Conservation (phyloP, 2,113 vertebrate species). For the Gnathonemus echidnorhynchus region DNA sequence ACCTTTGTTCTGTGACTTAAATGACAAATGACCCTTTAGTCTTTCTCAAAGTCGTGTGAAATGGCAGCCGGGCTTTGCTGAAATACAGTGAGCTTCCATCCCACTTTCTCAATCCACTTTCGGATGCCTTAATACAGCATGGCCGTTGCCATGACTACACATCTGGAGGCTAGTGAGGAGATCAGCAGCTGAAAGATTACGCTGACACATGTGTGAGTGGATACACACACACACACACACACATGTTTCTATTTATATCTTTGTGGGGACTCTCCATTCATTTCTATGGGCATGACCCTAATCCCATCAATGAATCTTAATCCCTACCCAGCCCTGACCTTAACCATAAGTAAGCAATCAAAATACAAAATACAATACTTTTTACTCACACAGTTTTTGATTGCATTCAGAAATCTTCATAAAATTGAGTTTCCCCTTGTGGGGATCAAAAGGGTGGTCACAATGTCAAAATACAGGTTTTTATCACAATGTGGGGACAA, state of each 20-base stretch:
- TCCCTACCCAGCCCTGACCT: not conserved
- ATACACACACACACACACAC: not conserved
- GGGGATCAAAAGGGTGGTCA: not conserved
- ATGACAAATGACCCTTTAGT: not conserved
- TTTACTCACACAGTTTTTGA: no score
- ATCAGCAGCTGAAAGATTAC: conserved; percentile 5
- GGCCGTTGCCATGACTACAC: conserved; percentile 34
- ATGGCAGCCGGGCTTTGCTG: not conserved
- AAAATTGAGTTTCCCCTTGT: not conserved
- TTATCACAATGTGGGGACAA: not conserved
- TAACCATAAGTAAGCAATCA: not conserved
- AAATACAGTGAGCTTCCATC: not conserved
- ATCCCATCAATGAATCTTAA: not conserved
- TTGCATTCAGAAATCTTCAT: not conserved
- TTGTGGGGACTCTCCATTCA: not conserved
- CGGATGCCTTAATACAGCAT: conserved; percentile 25
- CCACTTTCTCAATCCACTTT: not conserved
- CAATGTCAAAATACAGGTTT: not conserved
- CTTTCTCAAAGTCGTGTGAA: not conserved
- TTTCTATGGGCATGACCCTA: not conserved
- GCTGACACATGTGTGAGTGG: not conserved
- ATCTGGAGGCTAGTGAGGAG: conserved; percentile 22
- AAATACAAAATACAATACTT: not conserved
- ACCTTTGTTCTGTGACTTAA: not conserved
- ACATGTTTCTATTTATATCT: not conserved